Evolutionary conservation across 2,113 vertebrate species (phyloP), one percentile per base, ranked within the genome.

Genomic region (Microcebus jonahi): DNA sequence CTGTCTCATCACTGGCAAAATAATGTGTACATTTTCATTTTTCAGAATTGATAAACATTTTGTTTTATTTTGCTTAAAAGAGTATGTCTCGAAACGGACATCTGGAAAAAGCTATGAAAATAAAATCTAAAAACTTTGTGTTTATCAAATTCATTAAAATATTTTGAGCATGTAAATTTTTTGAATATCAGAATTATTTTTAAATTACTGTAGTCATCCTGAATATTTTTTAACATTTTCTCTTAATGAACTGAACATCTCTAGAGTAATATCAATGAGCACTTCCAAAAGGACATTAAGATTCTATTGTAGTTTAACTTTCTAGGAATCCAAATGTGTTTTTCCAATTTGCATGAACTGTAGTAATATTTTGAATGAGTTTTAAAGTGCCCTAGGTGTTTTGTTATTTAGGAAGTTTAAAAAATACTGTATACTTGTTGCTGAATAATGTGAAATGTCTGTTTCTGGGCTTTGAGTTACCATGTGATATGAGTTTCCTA

Each of bases 401-500:
- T 92, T 97, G 96, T 97, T 97, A 91, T 90, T 45, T 94, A 94
- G 50, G 87, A 94, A 82, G 75, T 98, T 96, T 96, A 6, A 20
- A 70, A 67, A 97, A 91, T 91, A 94, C 31, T 9, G 17, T 39
- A 8, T 97, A 97, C 96, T 98, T 98, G 97, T 98, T 98, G 97
- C 97, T 97, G 93, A 95, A 53, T 92, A 92, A 71, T 90, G 57
- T 84, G 94, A 96, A 95, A 92, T 90, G 59, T 94, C 81, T 97
- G 18, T 96, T 97, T 96, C 86, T 95, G 20, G 27, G 34, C 86
- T 97, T 97, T 96, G 82, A 96, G 65, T 97, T 95, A 91, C 92
- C 94, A 23, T 95, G 81, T 92, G 59, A 94, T 97, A 45, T 1
- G 71, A 79, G 14, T 98, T 98, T 97, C 77, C 94, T 98, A 98